Base-by-base conservation (phyloP, 2,888 invertebrate species). In the Lottia scabra region DNA sequence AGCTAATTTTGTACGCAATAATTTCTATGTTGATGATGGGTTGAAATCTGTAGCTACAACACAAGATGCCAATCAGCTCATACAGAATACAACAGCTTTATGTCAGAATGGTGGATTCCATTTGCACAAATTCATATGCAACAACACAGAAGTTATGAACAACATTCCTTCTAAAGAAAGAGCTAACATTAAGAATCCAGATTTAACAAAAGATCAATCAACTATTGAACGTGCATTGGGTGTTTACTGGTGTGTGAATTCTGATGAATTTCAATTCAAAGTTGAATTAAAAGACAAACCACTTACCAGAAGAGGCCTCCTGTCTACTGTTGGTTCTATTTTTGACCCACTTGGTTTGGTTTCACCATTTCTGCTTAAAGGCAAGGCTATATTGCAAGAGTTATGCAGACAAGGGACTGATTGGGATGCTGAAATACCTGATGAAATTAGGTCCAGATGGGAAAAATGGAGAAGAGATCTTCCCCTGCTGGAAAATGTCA, bases 11-110 rank as follows among this genome's bases (percentile, higher is more conserved):
- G n/a, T 80, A 4, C 27, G 67, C 27, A 43, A 63, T 2, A 66
- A 79, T 56, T 80, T 81, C 46, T 80, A 78, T 67, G 79, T 81
- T 0, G 81, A 81, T 65, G 78, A 80, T 65, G 79, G 80, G 1
- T 30, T 80, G 8, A 67, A 48, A n/a, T 73, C 71, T 5, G 70
- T 77, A 2, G 63, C 71, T 12, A 63, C 75, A 16, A 64, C 30
- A 2, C 5, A 2, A 4, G 30, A 30, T 30, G 30, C 30, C 30
- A 30, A 4, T 5, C 2, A 30, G 5, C 5, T 30, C 3, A 30
- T 30, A 2, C 2, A 30, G 30, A 30, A 30, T 5, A 30, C 30
- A 4, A 30, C 5, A 2, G 30, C 30, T 5, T 30, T 30, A 30
- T 30, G 30, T 5, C 30, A 30, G 30, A 73, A 74, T 23, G 77